A percentile compares a stretch with the other conserved stretches of the same genome.
Evolutionary conservation across 2,113 vertebrate species (phyloP).

Genomic region (Tragelaphus buxtoni): DNA sequence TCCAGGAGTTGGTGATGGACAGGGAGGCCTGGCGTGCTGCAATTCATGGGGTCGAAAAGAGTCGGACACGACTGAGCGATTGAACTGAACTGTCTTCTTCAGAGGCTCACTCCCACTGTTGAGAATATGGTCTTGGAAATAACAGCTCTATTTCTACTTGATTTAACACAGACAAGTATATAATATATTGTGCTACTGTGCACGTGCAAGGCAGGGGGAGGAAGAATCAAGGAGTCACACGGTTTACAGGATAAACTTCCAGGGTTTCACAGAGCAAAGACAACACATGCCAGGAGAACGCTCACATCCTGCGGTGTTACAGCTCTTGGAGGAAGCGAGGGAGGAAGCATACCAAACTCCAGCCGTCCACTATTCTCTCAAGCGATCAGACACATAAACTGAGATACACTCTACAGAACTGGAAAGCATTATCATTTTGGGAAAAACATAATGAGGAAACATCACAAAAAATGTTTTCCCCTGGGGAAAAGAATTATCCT

Average conservation of each 20-base stretch:
- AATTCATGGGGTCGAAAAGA: too few relatives aligned
- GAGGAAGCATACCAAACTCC: accelerated
- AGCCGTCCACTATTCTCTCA: background rate
- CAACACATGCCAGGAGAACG: accelerated
- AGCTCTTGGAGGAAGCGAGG: accelerated
- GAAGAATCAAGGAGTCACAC: background rate
- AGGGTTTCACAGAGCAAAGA: background rate
- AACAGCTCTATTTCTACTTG: background rate
- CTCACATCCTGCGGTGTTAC: accelerated
- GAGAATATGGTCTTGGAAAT: background rate
- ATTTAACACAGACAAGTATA: accelerated
- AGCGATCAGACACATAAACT: background rate
- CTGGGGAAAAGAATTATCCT: background rate
- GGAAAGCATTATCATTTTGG: background rate
- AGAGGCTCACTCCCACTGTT: accelerated
- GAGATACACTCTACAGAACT: background rate
- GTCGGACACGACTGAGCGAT: too few relatives aligned
- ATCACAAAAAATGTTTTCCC: background rate
- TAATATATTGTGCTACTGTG: accelerated
- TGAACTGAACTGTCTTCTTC: background rate
- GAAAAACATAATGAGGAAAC: background rate
- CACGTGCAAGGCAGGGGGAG: background rate
- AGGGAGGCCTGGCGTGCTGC: too few relatives aligned
- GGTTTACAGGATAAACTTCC: accelerated
- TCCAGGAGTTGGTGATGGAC: too few relatives aligned